Percentiles rank a stretch among this genome's conserved stretches.
Conservation (phyloP, 2,113 vertebrate genomes). For the Oryzias melastigma region DNA sequence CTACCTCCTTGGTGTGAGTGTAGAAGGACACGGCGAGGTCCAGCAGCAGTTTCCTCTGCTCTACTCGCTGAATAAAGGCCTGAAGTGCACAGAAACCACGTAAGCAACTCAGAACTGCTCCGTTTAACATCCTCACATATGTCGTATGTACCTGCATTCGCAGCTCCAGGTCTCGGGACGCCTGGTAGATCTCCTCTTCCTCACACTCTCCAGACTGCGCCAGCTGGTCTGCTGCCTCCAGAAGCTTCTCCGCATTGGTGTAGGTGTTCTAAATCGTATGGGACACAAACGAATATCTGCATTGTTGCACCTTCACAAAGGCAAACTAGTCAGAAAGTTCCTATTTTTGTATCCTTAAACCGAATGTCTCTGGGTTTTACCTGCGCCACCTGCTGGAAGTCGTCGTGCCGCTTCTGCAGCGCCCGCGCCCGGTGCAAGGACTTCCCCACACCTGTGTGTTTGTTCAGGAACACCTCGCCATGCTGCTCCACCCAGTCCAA, state of each 20-base stretch:
- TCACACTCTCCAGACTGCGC: slow-evolving; percentile 74
- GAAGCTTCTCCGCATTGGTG: slow-evolving; percentile 75
- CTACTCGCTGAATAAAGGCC: slow-evolving; percentile 72
- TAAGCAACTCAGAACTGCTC: not conserved
- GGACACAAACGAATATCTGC: slow-evolving; percentile 1
- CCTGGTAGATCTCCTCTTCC: slow-evolving; percentile 74
- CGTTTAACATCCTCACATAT: not conserved
- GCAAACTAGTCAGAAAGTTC: not conserved
- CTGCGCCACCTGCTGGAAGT: slow-evolving; percentile 98
- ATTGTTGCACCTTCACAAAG: too few species aligned
- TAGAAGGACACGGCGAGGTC: slow-evolving; percentile 74
- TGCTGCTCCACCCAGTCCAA: slow-evolving; percentile 99
- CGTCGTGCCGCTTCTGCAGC: slow-evolving; percentile 93
- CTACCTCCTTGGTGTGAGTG: slow-evolving; percentile 74
- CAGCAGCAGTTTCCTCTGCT: slow-evolving; percentile 72
- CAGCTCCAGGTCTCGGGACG: slow-evolving; percentile 68
- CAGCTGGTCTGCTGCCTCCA: slow-evolving; percentile 72
- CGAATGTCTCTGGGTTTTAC: too few species aligned
- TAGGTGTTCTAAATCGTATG: slow-evolving; percentile 67
- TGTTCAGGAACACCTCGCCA: slow-evolving; percentile 95
- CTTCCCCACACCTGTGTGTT: slow-evolving; percentile 95
- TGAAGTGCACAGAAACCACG: slow-evolving; percentile 13
- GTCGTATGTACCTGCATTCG: slow-evolving; percentile 63
- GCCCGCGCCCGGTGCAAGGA: slow-evolving; percentile 92
- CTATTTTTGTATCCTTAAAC: too few species aligned